Conservation (phyloP, 2,888 invertebrate species). For the Marasmarcha lunaedactyla region DNA sequence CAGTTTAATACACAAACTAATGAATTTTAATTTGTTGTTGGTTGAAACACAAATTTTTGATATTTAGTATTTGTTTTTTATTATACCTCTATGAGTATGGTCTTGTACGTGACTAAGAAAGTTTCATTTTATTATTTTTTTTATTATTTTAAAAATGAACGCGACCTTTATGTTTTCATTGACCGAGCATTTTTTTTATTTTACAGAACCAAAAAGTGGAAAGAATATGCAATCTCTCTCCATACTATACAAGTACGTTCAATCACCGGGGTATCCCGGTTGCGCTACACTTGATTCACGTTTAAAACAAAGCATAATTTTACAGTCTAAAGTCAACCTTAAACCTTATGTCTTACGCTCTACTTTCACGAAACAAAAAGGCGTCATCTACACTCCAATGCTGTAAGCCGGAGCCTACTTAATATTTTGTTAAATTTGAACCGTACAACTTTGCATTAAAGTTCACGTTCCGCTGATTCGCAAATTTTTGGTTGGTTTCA, state of each 20-base stretch:
- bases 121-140: too few species aligned
- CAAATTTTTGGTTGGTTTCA: constrained; percentile 21
- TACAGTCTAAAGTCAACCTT: constrained; percentile 23
- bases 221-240: constrained; percentile 22
- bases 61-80: too few species aligned
- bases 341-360: constrained; percentile 11
- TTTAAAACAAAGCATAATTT: constrained; percentile 19
- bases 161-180: too few species aligned
- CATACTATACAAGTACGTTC: constrained; percentile 20
- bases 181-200: too few species aligned
- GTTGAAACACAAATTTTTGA: too few species aligned
- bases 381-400: constrained; percentile 17
- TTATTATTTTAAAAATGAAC: too few species aligned
- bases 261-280: constrained; percentile 58
- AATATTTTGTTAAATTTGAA: neutral
- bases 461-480: constrained; percentile 9
- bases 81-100: too few species aligned
- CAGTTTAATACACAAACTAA: too few species aligned
- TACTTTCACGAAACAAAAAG: constrained; percentile 17
- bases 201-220: too few species aligned
- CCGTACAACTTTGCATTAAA: neutral
- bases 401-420: neutral
- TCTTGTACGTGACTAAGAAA: too few species aligned
- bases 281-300: constrained; percentile 55
- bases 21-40: too few species aligned